phyloP scores from a whole-genome alignment of 2,113 vertebrate species.

The Nycticryphes semicollaris region DNA sequence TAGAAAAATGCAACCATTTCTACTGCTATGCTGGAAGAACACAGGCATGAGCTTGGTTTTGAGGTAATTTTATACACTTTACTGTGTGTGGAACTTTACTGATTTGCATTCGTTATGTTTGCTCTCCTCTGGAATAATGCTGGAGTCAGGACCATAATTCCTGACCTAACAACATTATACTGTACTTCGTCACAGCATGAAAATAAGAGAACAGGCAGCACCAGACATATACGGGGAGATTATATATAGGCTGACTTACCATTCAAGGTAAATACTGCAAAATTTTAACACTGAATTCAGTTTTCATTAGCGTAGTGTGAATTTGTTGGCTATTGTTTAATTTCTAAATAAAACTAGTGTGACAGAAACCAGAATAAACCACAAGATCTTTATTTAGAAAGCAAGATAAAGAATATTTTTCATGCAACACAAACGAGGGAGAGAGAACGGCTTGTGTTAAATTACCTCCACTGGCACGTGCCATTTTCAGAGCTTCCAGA shows the following conservation, averaged over 20 bases:
- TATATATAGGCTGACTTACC: neutral
- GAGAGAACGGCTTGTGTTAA: constrained; percentile 13
- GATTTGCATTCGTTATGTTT: neutral
- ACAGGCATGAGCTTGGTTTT: neutral
- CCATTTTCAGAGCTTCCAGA: constrained; percentile 86
- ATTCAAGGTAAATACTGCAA: neutral
- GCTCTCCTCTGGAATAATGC: neutral
- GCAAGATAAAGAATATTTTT: neutral
- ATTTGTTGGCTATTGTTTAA: constrained; percentile 9
- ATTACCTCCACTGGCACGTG: constrained; percentile 84
- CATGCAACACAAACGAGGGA: neutral
- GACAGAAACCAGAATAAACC: constrained; percentile 1
- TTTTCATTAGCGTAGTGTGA: neutral
- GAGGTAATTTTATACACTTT: neutral
- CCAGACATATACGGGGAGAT: neutral
- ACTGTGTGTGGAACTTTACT: neutral
- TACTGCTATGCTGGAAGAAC: neutral
- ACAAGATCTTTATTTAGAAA: constrained; percentile 1
- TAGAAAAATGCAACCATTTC: neutral
- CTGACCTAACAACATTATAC: neutral
- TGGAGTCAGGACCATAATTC: neutral
- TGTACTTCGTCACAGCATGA: neutral
- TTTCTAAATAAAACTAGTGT: neutral
- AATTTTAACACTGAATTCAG: neutral
- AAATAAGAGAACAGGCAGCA: neutral